phyloP scores from a whole-genome alignment of 92 coral and sea anemone genomes.

The Epizoanthus stellaris region DNA sequence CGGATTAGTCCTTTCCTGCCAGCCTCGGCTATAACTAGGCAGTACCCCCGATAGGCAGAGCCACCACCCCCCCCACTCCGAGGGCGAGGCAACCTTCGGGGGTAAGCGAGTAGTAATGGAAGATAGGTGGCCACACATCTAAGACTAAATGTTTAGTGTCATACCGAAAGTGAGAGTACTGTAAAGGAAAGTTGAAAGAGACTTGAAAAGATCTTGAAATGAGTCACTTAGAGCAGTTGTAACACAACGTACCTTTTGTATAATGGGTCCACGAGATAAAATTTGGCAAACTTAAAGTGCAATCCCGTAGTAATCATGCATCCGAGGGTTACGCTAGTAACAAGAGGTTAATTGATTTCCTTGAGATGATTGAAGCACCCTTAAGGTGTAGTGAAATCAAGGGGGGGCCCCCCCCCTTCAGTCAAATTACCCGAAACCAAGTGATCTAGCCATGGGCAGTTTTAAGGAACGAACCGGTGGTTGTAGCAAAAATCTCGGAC shows the following conservation, averaged over 20 bases:
- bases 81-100: constrained; percentile 17
- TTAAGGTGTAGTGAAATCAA: constrained; percentile 82
- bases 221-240: constrained; percentile 82
- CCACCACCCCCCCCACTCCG: neutral
- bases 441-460: constrained; percentile 92
- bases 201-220: constrained; percentile 83
- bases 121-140: constrained; percentile 84
- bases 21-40: neutral
- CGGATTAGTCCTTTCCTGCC: constrained; percentile 62
- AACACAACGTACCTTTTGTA: constrained; percentile 91
- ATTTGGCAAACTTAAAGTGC: constrained; percentile 89
- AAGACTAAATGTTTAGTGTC: constrained; percentile 79
- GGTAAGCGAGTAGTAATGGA: constrained; percentile 73
- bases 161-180: constrained; percentile 86
- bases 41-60: too few species aligned
- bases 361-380: constrained; percentile 40
- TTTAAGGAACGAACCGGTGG: constrained; percentile 76
- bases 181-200: constrained; percentile 92
- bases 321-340: constrained; percentile 14
- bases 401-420: constrained; percentile 68
- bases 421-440: constrained; percentile 96
- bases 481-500: constrained; percentile 92
- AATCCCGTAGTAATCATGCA: constrained; percentile 24
- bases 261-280: constrained; percentile 90
- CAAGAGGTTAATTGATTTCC: too few species aligned